phyloP scores from a whole-genome alignment of 2,113 vertebrate genomes.

The Neotoma lepida region DNA sequence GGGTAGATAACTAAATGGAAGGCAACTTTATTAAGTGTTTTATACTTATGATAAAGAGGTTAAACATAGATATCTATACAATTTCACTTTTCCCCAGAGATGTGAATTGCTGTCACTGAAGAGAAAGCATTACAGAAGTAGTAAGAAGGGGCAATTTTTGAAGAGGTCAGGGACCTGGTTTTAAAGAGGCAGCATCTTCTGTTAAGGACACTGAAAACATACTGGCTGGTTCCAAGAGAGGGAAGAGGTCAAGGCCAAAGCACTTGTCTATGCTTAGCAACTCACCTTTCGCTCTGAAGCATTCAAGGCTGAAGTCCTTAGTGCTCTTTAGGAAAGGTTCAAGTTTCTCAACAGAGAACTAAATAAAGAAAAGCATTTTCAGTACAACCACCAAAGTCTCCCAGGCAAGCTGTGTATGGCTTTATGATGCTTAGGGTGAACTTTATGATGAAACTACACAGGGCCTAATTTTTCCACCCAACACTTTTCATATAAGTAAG shows the following conservation, averaged over 20 bases:
- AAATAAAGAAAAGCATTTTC: constrained; percentile 58
- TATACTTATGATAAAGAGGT: not conserved
- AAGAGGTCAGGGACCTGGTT: not conserved
- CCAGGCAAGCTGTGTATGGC: constrained; percentile 19
- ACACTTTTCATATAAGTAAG: constrained; percentile 52
- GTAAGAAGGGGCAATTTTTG: not conserved
- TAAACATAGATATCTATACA: not conserved
- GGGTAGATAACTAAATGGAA: constrained; percentile 12
- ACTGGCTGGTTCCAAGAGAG: not conserved
- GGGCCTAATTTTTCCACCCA: constrained; percentile 37
- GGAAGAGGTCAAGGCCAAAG: not conserved
- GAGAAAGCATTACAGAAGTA: constrained; percentile 3
- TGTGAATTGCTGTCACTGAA: not conserved
- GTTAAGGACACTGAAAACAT: not conserved
- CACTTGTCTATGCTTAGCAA: not conserved
- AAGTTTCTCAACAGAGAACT: constrained; percentile 85
- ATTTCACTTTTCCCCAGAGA: constrained; percentile 54
- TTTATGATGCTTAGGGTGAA: not conserved
- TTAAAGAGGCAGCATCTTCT: constrained; percentile 28
- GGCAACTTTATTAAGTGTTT: not conserved
- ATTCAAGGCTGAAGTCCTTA: constrained; percentile 79
- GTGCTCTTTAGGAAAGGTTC: constrained; percentile 73
- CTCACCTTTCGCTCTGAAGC: constrained; percentile 81
- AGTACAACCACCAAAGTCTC: constrained; percentile 47
- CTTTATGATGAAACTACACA: constrained; percentile 49